Conservation (phyloP, 2,113 vertebrate species). For the Centropristis striata region DNA sequence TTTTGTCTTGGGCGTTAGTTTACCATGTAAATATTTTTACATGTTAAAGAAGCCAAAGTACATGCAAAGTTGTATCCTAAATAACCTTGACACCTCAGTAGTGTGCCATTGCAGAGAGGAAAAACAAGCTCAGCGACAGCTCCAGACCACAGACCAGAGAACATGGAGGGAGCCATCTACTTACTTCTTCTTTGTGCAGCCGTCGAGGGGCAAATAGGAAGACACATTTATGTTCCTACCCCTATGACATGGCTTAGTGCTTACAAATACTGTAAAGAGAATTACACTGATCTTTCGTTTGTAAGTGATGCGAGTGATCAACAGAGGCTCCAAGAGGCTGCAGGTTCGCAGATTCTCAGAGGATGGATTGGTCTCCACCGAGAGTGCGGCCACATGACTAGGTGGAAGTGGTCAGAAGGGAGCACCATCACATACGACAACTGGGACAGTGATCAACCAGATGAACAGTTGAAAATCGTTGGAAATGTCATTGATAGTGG, state of each 20-base stretch:
- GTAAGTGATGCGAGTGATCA: not conserved
- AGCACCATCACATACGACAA: not conserved
- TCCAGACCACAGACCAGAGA: not conserved
- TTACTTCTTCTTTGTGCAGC: slow-evolving; percentile 16
- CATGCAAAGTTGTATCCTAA: slow-evolving; percentile 6
- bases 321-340: not conserved
- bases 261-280: rapidly evolving
- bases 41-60: slow-evolving; percentile 11
- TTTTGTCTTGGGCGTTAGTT: not conserved
- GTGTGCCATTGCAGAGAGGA: not conserved
- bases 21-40: slow-evolving; percentile 12
- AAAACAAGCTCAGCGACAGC: not conserved
- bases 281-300: slow-evolving; percentile 25
- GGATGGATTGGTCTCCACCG: slow-evolving; percentile 52
- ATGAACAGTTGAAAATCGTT: rapidly evolving
- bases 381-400: rapidly evolving
- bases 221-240: not conserved
- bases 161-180: slow-evolving; percentile 9
- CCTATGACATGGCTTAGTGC: not conserved
- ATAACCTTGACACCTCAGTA: not conserved
- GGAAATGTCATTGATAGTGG: rapidly evolving
- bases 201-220: not conserved
- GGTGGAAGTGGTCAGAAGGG: slow-evolving; percentile 52
- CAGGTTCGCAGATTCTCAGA: rapidly evolving
- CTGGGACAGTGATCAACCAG: rapidly evolving